Base-by-base conservation (phyloP, 2,888 invertebrate species). In the Morpho deidamia region DNA sequence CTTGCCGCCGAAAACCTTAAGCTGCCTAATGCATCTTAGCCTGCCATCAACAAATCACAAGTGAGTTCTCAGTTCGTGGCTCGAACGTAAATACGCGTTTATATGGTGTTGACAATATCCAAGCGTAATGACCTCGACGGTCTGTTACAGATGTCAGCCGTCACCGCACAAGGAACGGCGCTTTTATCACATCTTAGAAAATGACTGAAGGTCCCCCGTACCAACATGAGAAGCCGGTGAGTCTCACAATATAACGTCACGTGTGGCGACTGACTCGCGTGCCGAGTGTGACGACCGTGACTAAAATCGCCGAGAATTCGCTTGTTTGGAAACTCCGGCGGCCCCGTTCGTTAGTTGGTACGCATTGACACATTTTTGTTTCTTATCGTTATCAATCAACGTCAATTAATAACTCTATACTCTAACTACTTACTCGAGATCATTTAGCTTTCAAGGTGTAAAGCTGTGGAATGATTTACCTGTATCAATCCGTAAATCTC, bases 171-270 rank as follows among this genome's bases (percentile, higher is more conserved):
- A 74, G 74, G 78, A 76, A 72, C 81, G 88, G 83, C 87, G 87
- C 74, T 86, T 85, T 77, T 87, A 86, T 84, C 86, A 88, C 71
- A 88, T 85, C 76, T 78, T 89, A 75, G 88, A 88, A 87, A 88
- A 89, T 89, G 88, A 88, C 88, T 88, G 88, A 88, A 78, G 83
- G 83, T 72, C 72, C 74, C 64, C 68, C 70, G 50, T 67, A 71
- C 66, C 78, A 77, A 70, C 78, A 87, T 88, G 87, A 81, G 68
- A 84, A 83, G 76, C 78, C 86, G 84, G 88, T 89, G 74, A 88
- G 88, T 85, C 68, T 48, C 34, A 59, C 58, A 55, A 54, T 56
- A 45, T 51, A 48, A 40, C 44, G 56, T 38, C 46, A 44, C 47
- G 47, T 33, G 39, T 47, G 37, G 11, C 39, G 47, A 40, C 33